Evolutionary conservation across 2,113 vertebrate species (phyloP).

Genomic region (Limnothrissa miodon): DNA sequence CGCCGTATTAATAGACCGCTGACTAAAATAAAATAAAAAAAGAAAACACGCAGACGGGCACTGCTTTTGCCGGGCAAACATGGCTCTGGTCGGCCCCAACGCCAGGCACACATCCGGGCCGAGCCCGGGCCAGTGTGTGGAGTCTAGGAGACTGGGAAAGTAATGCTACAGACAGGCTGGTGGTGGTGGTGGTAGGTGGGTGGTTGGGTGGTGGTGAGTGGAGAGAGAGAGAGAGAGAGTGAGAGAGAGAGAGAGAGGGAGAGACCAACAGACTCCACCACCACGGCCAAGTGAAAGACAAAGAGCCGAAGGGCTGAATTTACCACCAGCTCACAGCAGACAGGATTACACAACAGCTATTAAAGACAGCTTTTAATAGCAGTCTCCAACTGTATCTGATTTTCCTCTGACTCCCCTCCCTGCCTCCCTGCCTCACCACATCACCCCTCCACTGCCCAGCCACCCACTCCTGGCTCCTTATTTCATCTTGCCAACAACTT

Average conservation of each 20-base stretch:
- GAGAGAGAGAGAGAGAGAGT: no score
- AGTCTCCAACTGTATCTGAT: conserved; percentile 31
- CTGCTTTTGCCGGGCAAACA: background rate
- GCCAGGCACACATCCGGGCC: background rate
- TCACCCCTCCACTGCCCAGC: background rate
- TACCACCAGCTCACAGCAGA: conserved; percentile 61
- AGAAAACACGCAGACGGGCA: background rate
- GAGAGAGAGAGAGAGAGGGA: no score
- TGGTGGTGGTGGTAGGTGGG: no score
- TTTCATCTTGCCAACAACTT: conserved; percentile 16
- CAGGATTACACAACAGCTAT: conserved; percentile 64
- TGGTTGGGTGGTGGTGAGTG: background rate
- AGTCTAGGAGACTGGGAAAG: background rate
- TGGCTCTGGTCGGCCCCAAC: background rate
- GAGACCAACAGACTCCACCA: conserved; percentile 34
- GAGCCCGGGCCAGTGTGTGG: background rate
- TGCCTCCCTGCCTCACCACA: background rate
- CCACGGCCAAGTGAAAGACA: conserved; percentile 49
- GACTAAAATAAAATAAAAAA: background rate
- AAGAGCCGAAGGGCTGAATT: conserved; percentile 52
- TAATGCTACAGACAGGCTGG: background rate
- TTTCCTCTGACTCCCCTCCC: background rate
- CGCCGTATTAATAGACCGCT: conserved; percentile 45
- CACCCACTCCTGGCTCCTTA: background rate
- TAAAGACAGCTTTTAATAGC: conserved; percentile 63